Conservation (phyloP, 2,888 invertebrate genomes). For the Branchipolynoe longqiensis region DNA sequence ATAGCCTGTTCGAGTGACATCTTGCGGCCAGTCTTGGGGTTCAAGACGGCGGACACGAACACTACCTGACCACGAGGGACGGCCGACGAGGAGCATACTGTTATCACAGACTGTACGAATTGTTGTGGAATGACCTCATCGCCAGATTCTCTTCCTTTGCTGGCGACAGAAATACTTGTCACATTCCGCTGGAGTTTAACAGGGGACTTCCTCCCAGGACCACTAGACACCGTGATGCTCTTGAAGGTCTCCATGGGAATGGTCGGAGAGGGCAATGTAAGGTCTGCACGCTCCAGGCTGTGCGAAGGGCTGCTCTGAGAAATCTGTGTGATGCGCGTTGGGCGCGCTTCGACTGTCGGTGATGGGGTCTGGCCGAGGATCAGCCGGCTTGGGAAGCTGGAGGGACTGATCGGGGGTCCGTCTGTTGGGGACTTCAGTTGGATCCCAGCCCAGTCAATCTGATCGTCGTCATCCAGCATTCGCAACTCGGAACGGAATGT, state of each 20-base stretch:
- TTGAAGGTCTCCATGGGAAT: slow-evolving; percentile 53
- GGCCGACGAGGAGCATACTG: slow-evolving; percentile 71
- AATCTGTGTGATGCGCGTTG: slow-evolving; percentile 47
- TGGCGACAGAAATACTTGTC: slow-evolving; percentile 62
- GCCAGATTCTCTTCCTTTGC: slow-evolving; percentile 50
- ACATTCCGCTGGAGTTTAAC: slow-evolving; percentile 53
- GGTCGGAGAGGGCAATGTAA: not conserved
- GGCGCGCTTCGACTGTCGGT: not conserved
- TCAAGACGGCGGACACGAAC: slow-evolving; percentile 81
- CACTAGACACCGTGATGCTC: slow-evolving; percentile 55
- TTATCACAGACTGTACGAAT: slow-evolving; percentile 75
- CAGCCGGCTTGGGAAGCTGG: slow-evolving; percentile 38
- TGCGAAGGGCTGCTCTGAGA: slow-evolving; percentile 35
- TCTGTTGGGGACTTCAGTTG: slow-evolving; percentile 55
- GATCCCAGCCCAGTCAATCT: slow-evolving; percentile 52
- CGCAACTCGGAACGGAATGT: slow-evolving; percentile 91
- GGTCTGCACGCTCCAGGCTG: slow-evolving; percentile 20
- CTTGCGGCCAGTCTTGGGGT: slow-evolving; percentile 66
- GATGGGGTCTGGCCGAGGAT: not conserved
- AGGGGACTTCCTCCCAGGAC: slow-evolving; percentile 42
- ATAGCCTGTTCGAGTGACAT: slow-evolving; percentile 67
- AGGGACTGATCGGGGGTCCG: slow-evolving; percentile 36
- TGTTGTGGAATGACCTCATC: slow-evolving; percentile 61
- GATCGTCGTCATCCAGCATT: slow-evolving; percentile 65
- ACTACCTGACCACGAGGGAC: slow-evolving; percentile 75